phyloP scores from a whole-genome alignment of 2,797 vertebrate species.

The Danio albolineatus region DNA sequence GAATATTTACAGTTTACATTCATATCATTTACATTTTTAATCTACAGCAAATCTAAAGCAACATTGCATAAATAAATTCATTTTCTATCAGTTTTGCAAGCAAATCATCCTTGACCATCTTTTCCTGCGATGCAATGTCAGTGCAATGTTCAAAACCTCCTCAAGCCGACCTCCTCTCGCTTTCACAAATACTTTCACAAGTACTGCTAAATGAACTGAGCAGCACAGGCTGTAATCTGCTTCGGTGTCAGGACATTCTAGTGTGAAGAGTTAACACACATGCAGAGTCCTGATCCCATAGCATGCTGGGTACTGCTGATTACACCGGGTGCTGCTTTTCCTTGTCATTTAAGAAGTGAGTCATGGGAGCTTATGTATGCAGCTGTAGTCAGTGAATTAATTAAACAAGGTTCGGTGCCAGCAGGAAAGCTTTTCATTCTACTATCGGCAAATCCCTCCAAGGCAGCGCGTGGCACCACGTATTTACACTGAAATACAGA shows the following conservation, averaged over 20 bases:
- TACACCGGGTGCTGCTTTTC: constrained; percentile 37
- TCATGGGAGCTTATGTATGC: constrained; percentile 46
- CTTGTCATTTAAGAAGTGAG: constrained; percentile 41
- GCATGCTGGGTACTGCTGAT: constrained; percentile 32
- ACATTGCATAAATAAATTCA: neutral
- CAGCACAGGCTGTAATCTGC: constrained; percentile 42
- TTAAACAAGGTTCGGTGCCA: constrained; percentile 50
- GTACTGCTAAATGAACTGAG: constrained; percentile 22
- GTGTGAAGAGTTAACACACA: constrained; percentile 37
- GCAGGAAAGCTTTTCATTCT: constrained; percentile 45
- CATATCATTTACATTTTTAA: neutral
- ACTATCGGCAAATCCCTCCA: constrained; percentile 35
- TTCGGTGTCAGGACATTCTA: constrained; percentile 47
- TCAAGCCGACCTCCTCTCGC: neutral
- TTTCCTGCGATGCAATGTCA: neutral
- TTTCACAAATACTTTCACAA: neutral
- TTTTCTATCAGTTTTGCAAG: neutral
- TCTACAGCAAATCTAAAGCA: neutral
- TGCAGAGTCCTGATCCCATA: constrained; percentile 29
- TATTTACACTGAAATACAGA: constrained; percentile 33
- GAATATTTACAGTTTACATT: neutral
- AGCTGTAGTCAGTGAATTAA: constrained; percentile 51
- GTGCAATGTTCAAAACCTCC: neutral
- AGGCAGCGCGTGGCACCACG: constrained; percentile 34
- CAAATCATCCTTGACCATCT: neutral